Percentiles rank a stretch among this genome's conserved stretches.
Evolutionary conservation across 2,113 vertebrate genomes (phyloP).

Genomic region (Dromas ardeola): DNA sequence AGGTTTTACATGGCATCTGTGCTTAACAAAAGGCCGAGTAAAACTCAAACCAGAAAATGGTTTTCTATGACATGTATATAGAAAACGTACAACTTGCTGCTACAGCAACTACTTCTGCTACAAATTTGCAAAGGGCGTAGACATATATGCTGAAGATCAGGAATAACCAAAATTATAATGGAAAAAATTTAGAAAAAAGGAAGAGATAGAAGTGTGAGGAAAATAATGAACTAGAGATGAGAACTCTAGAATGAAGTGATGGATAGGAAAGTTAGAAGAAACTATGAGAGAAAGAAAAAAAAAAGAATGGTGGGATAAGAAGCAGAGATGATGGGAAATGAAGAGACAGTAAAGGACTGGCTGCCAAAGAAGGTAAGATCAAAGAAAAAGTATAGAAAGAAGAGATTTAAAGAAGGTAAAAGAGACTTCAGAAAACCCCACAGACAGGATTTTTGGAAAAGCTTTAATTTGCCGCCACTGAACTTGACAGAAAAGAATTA

Average conservation of each 20-base stretch:
- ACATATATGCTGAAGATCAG: neutral
- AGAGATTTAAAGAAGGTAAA: neutral
- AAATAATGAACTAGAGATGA: neutral
- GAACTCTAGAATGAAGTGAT: neutral
- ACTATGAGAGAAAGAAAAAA: neutral
- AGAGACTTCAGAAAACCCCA: neutral
- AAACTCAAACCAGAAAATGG: neutral
- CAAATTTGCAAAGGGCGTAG: neutral
- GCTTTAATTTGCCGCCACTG: neutral
- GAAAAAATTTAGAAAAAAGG: neutral
- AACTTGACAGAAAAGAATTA: neutral
- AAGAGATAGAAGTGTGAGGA: neutral
- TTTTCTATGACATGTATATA: neutral
- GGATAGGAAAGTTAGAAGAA: neutral
- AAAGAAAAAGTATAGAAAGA: neutral
- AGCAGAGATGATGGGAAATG: neutral
- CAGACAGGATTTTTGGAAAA: neutral
- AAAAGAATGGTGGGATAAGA: neutral
- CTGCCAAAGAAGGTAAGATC: neutral
- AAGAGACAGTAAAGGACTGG: neutral
- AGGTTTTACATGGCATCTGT: neutral
- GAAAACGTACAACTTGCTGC: neutral
- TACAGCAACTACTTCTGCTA: neutral
- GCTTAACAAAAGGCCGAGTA: neutral
- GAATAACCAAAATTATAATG: neutral